Conservation (phyloP, 1,140 invertebrate genomes). For the Heliothis virescens region DNA sequence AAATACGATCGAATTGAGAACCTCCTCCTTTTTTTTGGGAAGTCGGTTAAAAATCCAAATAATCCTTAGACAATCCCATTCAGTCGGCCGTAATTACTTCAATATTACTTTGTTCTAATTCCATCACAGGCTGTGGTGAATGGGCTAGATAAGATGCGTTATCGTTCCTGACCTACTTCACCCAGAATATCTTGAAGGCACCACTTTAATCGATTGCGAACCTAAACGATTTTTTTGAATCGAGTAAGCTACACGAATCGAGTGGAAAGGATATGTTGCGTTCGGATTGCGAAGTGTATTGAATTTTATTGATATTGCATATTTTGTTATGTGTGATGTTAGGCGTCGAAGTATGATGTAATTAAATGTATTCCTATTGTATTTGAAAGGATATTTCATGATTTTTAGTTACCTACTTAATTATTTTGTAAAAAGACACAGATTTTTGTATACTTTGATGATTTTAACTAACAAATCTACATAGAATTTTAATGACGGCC, state of each 20-base stretch:
- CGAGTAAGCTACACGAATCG: background rate
- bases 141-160: conserved; percentile 26
- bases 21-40: no score
- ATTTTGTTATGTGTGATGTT: no score
- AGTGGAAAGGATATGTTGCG: background rate
- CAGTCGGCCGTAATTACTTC: background rate
- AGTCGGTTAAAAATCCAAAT: no score
- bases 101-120: conserved; percentile 29
- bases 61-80: background rate
- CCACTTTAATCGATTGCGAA: background rate
- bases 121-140: background rate
- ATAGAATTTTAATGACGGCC: no score
- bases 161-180: conserved; percentile 25
- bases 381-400: no score
- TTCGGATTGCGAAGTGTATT: background rate
- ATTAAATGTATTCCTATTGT: no score
- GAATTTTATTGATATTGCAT: background rate
- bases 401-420: no score
- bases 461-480: no score
- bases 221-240: background rate
- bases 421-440: no score
- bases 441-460: no score
- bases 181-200: background rate
- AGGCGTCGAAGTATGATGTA: no score
- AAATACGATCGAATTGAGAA: no score